Base-by-base conservation (phyloP, 2,888 invertebrate species). In the Philhelius pedissequus region DNA sequence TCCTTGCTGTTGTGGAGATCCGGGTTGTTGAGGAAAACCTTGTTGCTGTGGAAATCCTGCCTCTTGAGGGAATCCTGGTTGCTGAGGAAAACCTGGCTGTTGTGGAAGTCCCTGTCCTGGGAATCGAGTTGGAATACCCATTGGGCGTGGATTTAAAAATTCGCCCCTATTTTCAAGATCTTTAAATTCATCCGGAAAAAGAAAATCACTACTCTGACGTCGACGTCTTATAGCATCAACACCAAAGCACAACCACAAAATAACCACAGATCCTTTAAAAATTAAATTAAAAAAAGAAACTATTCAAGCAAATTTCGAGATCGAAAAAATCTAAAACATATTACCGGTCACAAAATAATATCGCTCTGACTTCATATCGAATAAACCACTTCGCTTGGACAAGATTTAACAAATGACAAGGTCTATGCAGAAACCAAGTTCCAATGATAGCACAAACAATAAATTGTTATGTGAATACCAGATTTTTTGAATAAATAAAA, bases 111-210 rank as follows among this genome's bases (percentile, higher is more conserved):
- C 18, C 0, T 25, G n/a, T 22, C 11, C 18, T 27, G 40, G 38
- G 4, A 22, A 25, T 15, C 20, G 13, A 32, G 13, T 13, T 13
- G 56, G 27, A 20, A 0, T 1, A 27, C 20, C 52, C 2, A 25
- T 22, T 20, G 56, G 56, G 3, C 9, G 6, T 11, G 30, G 18
- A 0, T 9, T 25, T 40, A 2, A n/a, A 9, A 69, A 50, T 6
- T 13, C 32, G 0, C 40, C 75, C 8, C 75, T 32, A 13, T 6
- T 62, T 7, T 11, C 38, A 22, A 70, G 20, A 9, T 35, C 25
- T 5, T 60, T 18, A 13, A 66, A 70, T 8, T 71, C 54, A 48
- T 66, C 71, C 4, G 84, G 84, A 20, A 84, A 84, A 7, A 68
- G 7, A 48, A 84, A 71, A 52, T 76, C 75, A 11, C 13, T 27